Conservation (phyloP, 1,140 invertebrate species). For the Formica selysi region DNA sequence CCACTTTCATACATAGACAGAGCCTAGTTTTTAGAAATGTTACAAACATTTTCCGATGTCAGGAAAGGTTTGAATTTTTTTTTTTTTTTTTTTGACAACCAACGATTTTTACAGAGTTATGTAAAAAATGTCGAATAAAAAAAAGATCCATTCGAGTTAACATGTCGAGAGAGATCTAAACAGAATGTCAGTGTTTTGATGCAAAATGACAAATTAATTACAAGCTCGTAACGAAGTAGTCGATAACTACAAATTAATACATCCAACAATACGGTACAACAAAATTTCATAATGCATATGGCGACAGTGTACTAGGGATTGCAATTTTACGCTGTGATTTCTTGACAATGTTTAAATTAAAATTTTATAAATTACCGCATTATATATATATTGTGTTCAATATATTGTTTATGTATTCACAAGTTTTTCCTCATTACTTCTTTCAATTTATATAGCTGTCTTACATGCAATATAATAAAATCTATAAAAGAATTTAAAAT, state of each 20-base stretch:
- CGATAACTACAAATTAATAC: conserved; percentile 46
- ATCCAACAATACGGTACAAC: background rate
- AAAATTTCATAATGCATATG: conserved; percentile 22
- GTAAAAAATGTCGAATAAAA: conserved; percentile 30
- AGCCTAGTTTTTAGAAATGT: conserved; percentile 34
- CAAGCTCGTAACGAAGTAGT: conserved; percentile 45
- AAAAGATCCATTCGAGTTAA: conserved; percentile 26
- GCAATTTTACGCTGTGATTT: conserved; percentile 17
- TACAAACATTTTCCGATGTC: conserved; percentile 14
- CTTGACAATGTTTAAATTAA: conserved; percentile 12
- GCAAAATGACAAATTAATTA: conserved; percentile 56
- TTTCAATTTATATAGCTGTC: background rate
- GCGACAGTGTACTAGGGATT: background rate
- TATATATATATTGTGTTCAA: background rate
- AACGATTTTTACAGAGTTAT: background rate
- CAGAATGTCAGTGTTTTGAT: background rate
- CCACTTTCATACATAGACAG: background rate
- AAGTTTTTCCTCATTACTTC: background rate
- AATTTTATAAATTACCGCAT: conserved; percentile 18
- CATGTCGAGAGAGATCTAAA: background rate
- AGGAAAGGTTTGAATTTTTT: conserved; percentile 13
- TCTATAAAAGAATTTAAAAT: no score
- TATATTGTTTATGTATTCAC: conserved; percentile 2
- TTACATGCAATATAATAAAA: background rate
- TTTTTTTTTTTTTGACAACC: conserved; percentile 4